Percentiles rank a stretch among this genome's conserved stretches.
These are phyloP conservation scores for Acanthopleura granulata DNA, from an alignment of 2,888 invertebrate genomes.

Conservation along the genomic window DNA sequence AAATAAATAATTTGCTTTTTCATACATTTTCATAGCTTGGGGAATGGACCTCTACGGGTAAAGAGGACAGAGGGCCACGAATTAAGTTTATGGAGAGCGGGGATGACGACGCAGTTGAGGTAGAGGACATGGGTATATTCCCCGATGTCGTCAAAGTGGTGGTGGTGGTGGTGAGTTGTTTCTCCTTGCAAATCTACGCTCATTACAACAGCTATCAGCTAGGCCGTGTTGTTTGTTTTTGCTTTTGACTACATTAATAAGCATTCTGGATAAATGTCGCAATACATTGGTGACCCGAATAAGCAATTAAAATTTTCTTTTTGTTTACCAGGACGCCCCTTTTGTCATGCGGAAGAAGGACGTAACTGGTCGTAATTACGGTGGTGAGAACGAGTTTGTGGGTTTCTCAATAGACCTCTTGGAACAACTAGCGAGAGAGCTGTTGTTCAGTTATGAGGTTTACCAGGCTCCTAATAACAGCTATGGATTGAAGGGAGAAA, in stretches of 20 bases:
- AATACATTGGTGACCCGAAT: too few species aligned
- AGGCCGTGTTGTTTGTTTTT: too few species aligned
- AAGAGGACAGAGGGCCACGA: constrained; percentile 19
- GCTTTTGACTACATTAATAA: too few species aligned
- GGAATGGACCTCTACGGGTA: constrained; percentile 35
- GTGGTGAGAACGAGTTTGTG: constrained; percentile 40
- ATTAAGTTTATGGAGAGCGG: constrained; percentile 28
- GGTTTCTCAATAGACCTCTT: constrained; percentile 59
- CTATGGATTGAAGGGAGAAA: constrained; percentile 36
- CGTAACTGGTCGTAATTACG: constrained; percentile 14
- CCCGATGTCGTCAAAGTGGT: constrained; percentile 46
- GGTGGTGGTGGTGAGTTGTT: constrained; percentile 46
- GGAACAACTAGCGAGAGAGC: constrained; percentile 35
- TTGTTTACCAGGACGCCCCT: constrained; percentile 52
- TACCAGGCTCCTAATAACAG: constrained; percentile 43
- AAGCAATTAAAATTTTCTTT: too few species aligned
- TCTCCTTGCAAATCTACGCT: too few species aligned
- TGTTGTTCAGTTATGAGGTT: constrained; percentile 50
- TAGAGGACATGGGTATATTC: constrained; percentile 32
- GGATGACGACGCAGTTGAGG: constrained; percentile 29
- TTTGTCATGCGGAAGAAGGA: constrained; percentile 45
- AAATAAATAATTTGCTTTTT: background rate
- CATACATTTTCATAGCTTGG: constrained; percentile 34
- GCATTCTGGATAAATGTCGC: too few species aligned
- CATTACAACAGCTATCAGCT: too few species aligned